Evolutionary conservation across 1,140 invertebrate genomes (phyloP).

Genomic region (Riptortus pedestris): DNA sequence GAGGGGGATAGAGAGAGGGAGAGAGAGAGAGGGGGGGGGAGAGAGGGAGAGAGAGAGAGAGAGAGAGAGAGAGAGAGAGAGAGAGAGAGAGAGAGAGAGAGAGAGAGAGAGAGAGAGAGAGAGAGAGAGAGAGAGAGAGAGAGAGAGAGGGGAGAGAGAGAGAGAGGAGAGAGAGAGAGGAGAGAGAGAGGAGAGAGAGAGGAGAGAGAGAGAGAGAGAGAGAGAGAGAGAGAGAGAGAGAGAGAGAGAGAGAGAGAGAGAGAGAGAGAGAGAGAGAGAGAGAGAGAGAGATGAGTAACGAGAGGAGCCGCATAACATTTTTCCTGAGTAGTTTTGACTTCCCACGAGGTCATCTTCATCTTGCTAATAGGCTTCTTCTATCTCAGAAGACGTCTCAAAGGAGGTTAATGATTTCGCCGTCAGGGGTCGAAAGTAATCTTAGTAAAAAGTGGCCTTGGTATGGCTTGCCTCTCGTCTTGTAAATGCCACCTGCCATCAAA

Average conservation of each 20-base stretch:
- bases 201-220: conserved; percentile 14
- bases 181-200: background rate
- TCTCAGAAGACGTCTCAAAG: no score
- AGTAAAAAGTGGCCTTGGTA: no score
- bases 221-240: conserved; percentile 16
- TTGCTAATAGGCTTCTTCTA: no score
- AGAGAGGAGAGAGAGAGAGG: conserved; percentile 4
- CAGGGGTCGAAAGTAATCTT: no score
- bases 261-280: conserved; percentile 16
- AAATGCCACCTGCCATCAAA: no score
- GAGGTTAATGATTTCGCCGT: no score
- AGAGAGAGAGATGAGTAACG: conserved; percentile 6
- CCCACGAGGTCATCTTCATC: no score
- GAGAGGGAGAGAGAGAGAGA: conserved; percentile 4
- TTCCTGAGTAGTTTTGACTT: no score
- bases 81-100: background rate
- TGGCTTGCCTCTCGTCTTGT: no score
- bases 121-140: conserved; percentile 12
- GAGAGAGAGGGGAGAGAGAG: background rate
- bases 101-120: background rate
- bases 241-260: conserved; percentile 16
- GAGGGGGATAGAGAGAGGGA: conserved; percentile 8
- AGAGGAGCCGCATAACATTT: no score
- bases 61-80: conserved; percentile 10
- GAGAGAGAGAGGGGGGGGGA: conserved; percentile 9